Conservation (phyloP, 2,888 invertebrate genomes). For the Venustoraphidia nigricollis region DNA sequence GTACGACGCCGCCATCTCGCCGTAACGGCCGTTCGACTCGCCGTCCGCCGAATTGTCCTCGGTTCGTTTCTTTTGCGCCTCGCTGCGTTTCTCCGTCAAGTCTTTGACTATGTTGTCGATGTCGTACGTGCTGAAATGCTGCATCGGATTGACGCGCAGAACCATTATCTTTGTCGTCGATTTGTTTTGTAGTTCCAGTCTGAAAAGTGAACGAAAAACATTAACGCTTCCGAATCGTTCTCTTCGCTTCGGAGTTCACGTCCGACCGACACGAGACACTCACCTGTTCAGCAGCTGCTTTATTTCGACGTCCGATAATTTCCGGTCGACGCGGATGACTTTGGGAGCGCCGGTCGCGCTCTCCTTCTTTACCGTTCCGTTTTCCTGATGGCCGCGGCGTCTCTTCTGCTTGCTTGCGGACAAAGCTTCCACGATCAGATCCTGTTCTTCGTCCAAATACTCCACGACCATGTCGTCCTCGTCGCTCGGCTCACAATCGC, state of each 20-base stretch:
- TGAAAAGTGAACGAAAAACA: too few species aligned
- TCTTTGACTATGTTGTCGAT: neutral
- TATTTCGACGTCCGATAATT: slow-evolving; percentile 1
- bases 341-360: neutral
- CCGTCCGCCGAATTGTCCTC: too few species aligned
- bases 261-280: too few species aligned
- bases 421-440: neutral
- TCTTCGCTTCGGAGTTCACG: too few species aligned
- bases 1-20: slow-evolving; percentile 1
- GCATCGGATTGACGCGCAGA: neutral
- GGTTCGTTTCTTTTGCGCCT: neutral
- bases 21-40: too few species aligned
- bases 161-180: neutral
- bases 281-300: neutral
- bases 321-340: slow-evolving; percentile 3
- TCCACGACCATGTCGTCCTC: slow-evolving; percentile 4
- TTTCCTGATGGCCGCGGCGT: too few species aligned
- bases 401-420: too few species aligned
- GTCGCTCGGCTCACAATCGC: neutral
- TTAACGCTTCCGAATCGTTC: too few species aligned
- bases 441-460: slow-evolving; percentile 2
- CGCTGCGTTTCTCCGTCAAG: neutral
- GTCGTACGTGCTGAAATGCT: neutral
- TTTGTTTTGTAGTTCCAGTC: neutral
- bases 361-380: too few species aligned